Conservation (phyloP, 2,113 vertebrate genomes). For the Tetrao urogallus region DNA sequence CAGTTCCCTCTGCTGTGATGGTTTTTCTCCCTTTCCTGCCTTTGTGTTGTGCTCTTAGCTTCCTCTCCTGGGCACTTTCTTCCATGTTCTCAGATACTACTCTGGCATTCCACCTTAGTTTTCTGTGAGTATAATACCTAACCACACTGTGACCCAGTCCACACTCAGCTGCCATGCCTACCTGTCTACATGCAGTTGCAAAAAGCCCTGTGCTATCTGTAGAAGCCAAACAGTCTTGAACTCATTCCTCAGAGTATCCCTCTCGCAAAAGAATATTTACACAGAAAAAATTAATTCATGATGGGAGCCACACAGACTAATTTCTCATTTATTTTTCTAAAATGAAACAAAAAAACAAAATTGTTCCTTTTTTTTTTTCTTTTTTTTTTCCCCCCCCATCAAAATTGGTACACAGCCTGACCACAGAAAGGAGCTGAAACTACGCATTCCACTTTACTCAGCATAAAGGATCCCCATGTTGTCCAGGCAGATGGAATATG, state of each 20-base stretch:
- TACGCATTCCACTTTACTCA: conserved; percentile 54
- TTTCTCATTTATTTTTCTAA: background rate
- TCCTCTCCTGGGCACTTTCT: background rate
- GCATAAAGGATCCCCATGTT: background rate
- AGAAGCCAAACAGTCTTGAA: background rate
- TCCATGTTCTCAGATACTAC: background rate
- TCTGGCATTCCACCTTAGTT: background rate
- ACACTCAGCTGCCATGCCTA: rapidly evolving
- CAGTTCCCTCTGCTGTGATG: rapidly evolving
- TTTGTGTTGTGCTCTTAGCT: background rate
- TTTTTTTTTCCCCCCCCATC: background rate
- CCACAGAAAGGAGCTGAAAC: conserved; percentile 29
- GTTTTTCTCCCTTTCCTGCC: background rate
- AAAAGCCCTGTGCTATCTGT: background rate
- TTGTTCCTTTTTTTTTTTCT: background rate
- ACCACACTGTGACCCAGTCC: background rate
- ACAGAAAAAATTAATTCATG: background rate
- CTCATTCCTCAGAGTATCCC: background rate
- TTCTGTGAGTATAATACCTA: background rate
- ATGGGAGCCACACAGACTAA: background rate
- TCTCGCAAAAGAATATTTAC: background rate
- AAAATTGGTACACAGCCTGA: background rate
- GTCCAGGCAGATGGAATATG: conserved; percentile 51
- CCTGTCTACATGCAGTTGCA: background rate
- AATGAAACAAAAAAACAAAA: background rate